Evolutionary conservation across 2,797 vertebrate species (phyloP), one percentile per base, ranked within the genome.

Genomic region (Clarias platycephalus): DNA sequence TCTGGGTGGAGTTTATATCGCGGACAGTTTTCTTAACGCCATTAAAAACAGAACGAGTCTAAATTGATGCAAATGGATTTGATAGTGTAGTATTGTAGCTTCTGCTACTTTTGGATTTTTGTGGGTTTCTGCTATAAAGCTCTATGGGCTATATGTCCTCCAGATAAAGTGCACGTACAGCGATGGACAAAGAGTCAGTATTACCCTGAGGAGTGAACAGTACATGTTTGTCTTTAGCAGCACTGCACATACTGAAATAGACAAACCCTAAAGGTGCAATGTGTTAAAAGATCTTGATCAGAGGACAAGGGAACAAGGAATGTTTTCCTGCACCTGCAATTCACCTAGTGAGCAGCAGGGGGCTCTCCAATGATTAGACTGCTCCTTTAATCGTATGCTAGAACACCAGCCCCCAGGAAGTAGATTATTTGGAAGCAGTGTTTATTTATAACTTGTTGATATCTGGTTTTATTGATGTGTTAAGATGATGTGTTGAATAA

Each of bases 1-100:
- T 37, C 74, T 84, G 67, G 91, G 90, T 15, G 94, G 95, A 40
- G 83, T 95, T 86, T 90, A 93, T 87, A 90, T 95, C 70, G 90
- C 92, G 0, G 55, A 87, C 53, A 64, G 84, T 66, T 76, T 95
- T 55, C 83, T 87, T 86, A 85, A 86, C 64, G 90, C 89, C 84
- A 76, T 92, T 68, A 66, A 67, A 53, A 84, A 87, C 40, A 57
- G 79, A 82, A 55, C 62, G 74, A 57, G 44, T 24, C 3, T 83
- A 60, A 58, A 44, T 16, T 6, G 34, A 63, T 62, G 34, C 55
- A 31, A 34, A 10, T 26, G 53, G 8, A 57, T 57, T 75, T 34
- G 55, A 10, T 62, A 63, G 68, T 66, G 26, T 13, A 16, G 53
- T 34, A 10, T 74, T 74, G 2, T 28, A 2, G 37, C 24, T 49